Evolutionary conservation across 2,888 invertebrate species (phyloP).

Genomic region (Tachina fera): DNA sequence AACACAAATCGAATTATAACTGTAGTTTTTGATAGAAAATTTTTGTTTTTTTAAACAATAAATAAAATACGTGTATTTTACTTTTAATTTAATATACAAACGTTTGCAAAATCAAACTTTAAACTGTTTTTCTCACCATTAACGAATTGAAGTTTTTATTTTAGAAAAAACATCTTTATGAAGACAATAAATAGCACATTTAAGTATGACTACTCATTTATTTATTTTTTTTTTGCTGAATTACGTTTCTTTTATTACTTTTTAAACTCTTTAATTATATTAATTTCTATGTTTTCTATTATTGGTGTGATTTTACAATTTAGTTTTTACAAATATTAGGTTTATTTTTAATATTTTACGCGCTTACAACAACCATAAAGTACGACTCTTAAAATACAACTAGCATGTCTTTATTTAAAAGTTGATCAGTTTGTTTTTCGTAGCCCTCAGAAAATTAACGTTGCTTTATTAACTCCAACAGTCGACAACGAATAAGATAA

Average conservation of each 20-base stretch:
- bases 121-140: background rate
- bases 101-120: background rate
- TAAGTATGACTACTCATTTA: background rate
- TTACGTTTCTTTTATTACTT: background rate
- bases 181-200: too few relatives aligned
- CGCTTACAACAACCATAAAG: constrained; percentile 70
- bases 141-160: background rate
- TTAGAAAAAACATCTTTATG: background rate
- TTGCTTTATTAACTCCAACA: constrained; percentile 53
- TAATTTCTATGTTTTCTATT: constrained; percentile 5
- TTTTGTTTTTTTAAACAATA: background rate
- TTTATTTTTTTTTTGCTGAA: background rate
- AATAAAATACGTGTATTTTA: background rate
- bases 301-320: background rate
- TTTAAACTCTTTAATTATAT: constrained; percentile 2
- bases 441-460: constrained; percentile 32
- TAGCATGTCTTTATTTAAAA: constrained; percentile 59
- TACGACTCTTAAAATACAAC: constrained; percentile 71
- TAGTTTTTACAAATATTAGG: background rate
- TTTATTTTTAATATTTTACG: constrained; percentile 41
- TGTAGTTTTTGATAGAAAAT: constrained; percentile 47
- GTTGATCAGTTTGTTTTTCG: constrained; percentile 62
- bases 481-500: background rate
- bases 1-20: constrained; percentile 30
- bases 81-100: background rate